Evolutionary conservation across 2,113 vertebrate species (phyloP).

Genomic region (Salvelinus sp.): DNA sequence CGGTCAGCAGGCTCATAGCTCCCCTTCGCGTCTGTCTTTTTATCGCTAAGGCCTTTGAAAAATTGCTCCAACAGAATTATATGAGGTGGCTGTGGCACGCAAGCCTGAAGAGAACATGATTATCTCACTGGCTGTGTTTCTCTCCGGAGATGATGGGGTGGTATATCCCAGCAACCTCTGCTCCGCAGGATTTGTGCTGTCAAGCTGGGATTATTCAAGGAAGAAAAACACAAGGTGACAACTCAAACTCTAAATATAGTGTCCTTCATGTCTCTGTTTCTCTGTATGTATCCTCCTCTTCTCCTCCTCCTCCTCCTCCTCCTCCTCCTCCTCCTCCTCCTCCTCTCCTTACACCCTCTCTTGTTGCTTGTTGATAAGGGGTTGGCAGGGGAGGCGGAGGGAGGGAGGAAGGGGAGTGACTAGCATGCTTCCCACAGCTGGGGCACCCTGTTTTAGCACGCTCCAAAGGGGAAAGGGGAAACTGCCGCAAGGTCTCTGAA

Average conservation of each 20-base stretch:
- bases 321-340: no score
- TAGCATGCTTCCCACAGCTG: constrained; percentile 31
- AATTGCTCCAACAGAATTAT: constrained; percentile 36
- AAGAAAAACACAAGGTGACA: constrained; percentile 74
- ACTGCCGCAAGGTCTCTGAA: neutral
- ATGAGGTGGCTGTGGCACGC: constrained; percentile 43
- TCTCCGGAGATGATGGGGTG: constrained; percentile 30
- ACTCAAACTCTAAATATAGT: constrained; percentile 77
- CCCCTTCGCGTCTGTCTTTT: no score
- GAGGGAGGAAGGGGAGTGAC: constrained; percentile 38
- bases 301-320: constrained; percentile 26
- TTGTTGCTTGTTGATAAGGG: constrained; percentile 54
- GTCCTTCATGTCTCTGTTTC: constrained; percentile 61
- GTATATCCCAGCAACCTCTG: constrained; percentile 69
- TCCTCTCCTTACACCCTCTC: constrained; percentile 14
- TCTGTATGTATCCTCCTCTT: constrained; percentile 29
- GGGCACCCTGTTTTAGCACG: constrained; percentile 37
- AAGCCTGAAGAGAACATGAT: constrained; percentile 54
- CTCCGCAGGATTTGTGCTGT: constrained; percentile 70
- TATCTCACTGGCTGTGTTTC: constrained; percentile 35
- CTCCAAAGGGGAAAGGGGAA: constrained; percentile 21
- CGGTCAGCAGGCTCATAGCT: no score
- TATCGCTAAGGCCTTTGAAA: neutral
- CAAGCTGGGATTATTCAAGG: constrained; percentile 68
- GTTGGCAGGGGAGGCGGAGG: constrained; percentile 23